Conservation (phyloP, 2,113 vertebrate species). For the Motacilla alba region DNA sequence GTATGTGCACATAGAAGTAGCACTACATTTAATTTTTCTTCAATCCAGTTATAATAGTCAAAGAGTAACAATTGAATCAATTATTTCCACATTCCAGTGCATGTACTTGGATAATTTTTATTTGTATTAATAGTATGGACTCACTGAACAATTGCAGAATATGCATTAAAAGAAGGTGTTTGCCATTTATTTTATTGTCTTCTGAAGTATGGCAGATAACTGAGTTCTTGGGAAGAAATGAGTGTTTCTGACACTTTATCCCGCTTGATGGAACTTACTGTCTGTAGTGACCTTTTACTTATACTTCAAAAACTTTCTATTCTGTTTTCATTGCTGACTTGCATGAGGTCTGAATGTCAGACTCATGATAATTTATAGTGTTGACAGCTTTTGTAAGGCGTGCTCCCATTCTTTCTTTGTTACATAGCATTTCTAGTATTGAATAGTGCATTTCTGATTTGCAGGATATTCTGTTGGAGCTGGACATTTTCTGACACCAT, state of each 20-base stretch:
- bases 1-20: background rate
- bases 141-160: background rate
- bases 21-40: background rate
- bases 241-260: background rate
- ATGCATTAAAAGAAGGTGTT: background rate
- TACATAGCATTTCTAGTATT: background rate
- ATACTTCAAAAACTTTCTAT: background rate
- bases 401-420: background rate
- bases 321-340: background rate
- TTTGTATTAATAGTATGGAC: background rate
- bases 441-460: slow-evolving; percentile 14
- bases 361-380: background rate
- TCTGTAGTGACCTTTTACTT: background rate
- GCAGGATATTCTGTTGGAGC: slow-evolving; percentile 92
- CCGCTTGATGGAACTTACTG: background rate
- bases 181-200: background rate
- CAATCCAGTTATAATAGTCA: background rate
- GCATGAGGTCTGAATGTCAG: background rate
- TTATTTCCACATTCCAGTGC: background rate
- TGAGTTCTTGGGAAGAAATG: background rate
- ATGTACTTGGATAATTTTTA: background rate
- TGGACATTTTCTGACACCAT: slow-evolving; percentile 81
- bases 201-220: background rate
- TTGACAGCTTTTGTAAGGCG: background rate
- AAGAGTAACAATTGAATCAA: background rate